Evolutionary conservation across 2,797 vertebrate species (phyloP).

Genomic region (Coreius guichenoti): DNA sequence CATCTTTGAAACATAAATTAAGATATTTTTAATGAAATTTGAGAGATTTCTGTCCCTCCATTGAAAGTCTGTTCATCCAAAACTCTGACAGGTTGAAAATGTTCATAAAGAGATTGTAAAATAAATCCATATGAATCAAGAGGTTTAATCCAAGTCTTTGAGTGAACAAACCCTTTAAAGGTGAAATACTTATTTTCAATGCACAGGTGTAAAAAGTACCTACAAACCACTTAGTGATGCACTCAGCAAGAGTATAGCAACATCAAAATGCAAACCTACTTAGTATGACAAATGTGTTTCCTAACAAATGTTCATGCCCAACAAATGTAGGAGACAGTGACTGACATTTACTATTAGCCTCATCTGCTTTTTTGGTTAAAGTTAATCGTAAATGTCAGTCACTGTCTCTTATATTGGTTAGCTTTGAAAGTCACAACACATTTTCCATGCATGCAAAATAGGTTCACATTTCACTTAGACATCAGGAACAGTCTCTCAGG

Average conservation of each 20-base stretch:
- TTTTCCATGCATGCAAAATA: conserved; percentile 1
- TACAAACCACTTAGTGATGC: neutral
- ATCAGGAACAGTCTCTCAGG: neutral
- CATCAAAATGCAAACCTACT: neutral
- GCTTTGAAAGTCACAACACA: neutral
- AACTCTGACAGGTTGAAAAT: neutral
- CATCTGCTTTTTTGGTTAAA: neutral
- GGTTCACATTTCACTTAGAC: conserved; percentile 13
- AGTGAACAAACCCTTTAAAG: too few species aligned
- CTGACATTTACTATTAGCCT: neutral
- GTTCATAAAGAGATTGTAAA: neutral
- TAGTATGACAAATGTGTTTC: neutral
- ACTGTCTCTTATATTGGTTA: neutral
- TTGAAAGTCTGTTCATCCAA: neutral
- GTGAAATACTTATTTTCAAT: neutral
- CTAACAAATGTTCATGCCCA: neutral
- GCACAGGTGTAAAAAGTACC: neutral
- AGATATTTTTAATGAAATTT: neutral
- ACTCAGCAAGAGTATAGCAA: neutral
- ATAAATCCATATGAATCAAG: neutral
- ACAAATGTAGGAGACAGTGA: neutral
- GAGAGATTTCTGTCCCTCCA: neutral
- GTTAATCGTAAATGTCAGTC: neutral
- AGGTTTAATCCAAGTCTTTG: neutral
- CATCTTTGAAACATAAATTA: neutral